Percentiles rank a stretch among this genome's conserved stretches.
Conservation (phyloP, 2,888 invertebrate species). For the Mythimna pallens region DNA sequence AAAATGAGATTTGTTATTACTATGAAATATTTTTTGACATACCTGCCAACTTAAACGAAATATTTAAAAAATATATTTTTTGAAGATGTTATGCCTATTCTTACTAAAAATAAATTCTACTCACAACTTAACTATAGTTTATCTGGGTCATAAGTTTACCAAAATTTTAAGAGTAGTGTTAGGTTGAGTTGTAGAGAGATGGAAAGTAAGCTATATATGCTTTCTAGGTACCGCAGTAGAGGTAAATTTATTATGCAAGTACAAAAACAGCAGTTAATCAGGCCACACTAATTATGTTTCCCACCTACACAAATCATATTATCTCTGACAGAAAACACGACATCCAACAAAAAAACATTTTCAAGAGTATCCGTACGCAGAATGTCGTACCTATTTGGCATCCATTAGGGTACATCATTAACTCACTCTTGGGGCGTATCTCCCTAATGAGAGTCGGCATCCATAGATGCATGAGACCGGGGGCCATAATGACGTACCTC, state of each 20-base stretch:
- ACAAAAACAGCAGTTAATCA: background rate
- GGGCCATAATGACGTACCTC: conserved; percentile 71
- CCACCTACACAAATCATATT: background rate
- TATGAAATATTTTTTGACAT: conserved; percentile 14
- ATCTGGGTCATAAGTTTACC: background rate
- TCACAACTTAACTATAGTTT: background rate
- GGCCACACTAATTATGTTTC: background rate
- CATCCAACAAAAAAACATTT: conserved; percentile 28
- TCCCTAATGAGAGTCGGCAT: conserved; percentile 79
- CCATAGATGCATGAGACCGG: conserved; percentile 82
- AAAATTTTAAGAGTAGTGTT: background rate
- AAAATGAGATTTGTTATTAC: conserved; percentile 12
- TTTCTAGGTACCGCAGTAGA: background rate
- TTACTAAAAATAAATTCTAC: background rate
- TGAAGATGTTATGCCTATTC: background rate
- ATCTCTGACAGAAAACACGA: conserved; percentile 49
- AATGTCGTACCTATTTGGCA: conserved; percentile 50
- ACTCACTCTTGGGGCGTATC: conserved; percentile 70
- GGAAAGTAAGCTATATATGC: background rate
- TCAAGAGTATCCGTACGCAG: conserved; percentile 34
- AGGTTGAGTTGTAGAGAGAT: background rate
- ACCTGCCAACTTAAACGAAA: background rate
- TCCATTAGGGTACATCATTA: conserved; percentile 77
- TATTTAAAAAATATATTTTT: background rate
- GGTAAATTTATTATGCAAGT: background rate